Evolutionary conservation across 2,888 invertebrate genomes (phyloP).

Genomic region (Euspilapteryx auroguttella): DNA sequence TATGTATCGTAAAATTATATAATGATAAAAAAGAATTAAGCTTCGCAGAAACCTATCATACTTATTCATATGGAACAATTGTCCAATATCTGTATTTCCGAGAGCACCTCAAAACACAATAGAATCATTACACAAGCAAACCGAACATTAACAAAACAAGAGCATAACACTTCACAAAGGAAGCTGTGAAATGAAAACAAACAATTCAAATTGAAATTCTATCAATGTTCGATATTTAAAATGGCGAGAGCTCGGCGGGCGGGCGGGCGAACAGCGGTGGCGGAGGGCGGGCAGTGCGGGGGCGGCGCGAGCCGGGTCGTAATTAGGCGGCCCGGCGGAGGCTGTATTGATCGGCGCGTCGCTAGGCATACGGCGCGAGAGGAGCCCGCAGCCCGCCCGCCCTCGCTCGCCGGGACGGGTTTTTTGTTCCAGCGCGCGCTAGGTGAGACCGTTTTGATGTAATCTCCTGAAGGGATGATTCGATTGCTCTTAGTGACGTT

Average conservation of each 20-base stretch:
- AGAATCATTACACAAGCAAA: not conserved
- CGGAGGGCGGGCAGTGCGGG: slow-evolving; percentile 25
- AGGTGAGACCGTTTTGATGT: slow-evolving; percentile 53
- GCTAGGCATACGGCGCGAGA: slow-evolving; percentile 55
- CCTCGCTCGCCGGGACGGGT: slow-evolving; percentile 32
- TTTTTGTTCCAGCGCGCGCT: slow-evolving; percentile 45
- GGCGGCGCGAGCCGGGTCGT: slow-evolving; percentile 19
- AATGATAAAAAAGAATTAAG: too few species aligned
- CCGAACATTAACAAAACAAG: not conserved
- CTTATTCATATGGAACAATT: too few species aligned
- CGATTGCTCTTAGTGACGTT: slow-evolving; percentile 18
- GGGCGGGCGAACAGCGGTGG: slow-evolving; percentile 11
- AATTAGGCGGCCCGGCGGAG: slow-evolving; percentile 61
- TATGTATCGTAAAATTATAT: too few species aligned
- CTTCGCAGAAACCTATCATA: too few species aligned
- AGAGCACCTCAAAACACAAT: too few species aligned
- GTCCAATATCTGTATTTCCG: too few species aligned
- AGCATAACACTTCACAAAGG: slow-evolving; percentile 18
- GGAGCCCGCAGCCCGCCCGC: slow-evolving; percentile 43
- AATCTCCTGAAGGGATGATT: slow-evolving; percentile 42
- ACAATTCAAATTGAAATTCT: slow-evolving; percentile 53
- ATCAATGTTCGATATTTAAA: slow-evolving; percentile 55
- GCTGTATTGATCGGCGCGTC: slow-evolving; percentile 56
- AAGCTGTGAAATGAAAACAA: slow-evolving; percentile 17
- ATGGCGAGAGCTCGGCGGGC: slow-evolving; percentile 16